Base-by-base conservation (phyloP, 2,113 vertebrate genomes). In the Craseonycteris thonglongyai region DNA sequence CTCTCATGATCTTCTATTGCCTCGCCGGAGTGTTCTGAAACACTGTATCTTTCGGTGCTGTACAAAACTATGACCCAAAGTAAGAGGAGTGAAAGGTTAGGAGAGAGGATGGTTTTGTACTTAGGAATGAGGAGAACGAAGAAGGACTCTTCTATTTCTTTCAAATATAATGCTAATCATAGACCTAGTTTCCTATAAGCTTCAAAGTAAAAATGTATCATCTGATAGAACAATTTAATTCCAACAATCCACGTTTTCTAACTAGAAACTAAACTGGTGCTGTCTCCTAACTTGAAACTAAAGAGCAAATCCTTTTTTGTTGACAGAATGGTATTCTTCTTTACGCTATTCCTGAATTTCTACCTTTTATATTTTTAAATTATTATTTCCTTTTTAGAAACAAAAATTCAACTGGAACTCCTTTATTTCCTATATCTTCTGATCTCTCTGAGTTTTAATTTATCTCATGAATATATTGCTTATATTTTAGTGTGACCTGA, bases 1-100 rank as follows among this genome's bases (percentile, higher is more conserved):
- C 90, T 93, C 87, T 97, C 90, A 95, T 96, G 58, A 79, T 94
- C 87, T 93, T 90, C 72, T 45, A 61, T 72, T 90, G 89, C 91
- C 76, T 97, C 63, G 51, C 59, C 84, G 59, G 91, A 94, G 47
- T 47, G 54, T 91, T 94, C 79, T 45, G 76, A 45, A 94, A 96
- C 97, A 93, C 96, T 82, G 49, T 65, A 45, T 74, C 71, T 94
- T 86, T 80, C 49, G 95, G 76, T 66, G 76, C 58, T 61, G 14
- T 78, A 75, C 49, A 78, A 63, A 78, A 51, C 11, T 33, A 26
- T 82, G 69, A 90, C 81, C 84, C 40, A 92, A 56, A 85, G 33
- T 45, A 88, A 91, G 81, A 90, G 49, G 79, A 91, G 42, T 49
- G n/a, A 78, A 69, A 93, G 49, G 88, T 65, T 58, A 90, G 83